These are phyloP conservation scores for Dicranocentrus wangi DNA, from an alignment of 2,888 invertebrate genomes.

Conservation along the genomic window DNA sequence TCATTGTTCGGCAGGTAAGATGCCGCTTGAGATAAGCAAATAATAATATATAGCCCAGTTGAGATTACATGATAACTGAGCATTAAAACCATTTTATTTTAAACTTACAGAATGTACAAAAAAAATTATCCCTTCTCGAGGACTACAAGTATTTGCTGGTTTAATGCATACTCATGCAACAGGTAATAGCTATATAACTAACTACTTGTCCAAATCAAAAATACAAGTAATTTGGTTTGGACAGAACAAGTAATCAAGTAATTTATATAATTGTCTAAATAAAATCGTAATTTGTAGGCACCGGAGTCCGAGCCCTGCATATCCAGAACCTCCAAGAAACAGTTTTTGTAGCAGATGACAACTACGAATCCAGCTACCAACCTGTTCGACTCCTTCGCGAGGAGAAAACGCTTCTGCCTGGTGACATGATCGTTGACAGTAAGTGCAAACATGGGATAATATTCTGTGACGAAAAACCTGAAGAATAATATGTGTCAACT, in stretches of 20 bases:
- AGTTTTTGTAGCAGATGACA: constrained; percentile 45
- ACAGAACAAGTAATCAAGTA: too few relatives aligned
- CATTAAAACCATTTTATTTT: constrained; percentile 44
- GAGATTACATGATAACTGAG: constrained; percentile 19
- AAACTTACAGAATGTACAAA: constrained; percentile 20
- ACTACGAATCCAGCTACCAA: constrained; percentile 53
- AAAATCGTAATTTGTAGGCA: constrained; percentile 9
- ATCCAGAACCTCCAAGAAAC: constrained; percentile 39
- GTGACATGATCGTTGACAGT: constrained; percentile 28
- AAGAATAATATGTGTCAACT: neutral
- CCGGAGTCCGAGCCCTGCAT: constrained; percentile 17
- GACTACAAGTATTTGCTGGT: constrained; percentile 33
- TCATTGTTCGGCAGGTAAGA: too few relatives aligned
- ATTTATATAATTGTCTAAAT: neutral
- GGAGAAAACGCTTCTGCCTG: constrained; percentile 39
- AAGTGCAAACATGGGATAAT: neutral
- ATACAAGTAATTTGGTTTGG: too few relatives aligned
- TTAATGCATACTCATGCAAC: too few relatives aligned
- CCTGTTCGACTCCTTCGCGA: constrained; percentile 30
- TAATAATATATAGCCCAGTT: too few relatives aligned
- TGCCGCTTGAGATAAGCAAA: too few relatives aligned
- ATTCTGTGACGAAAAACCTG: neutral
- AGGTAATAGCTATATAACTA: too few relatives aligned
- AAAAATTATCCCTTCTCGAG: constrained; percentile 3
- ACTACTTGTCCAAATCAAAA: too few relatives aligned